phyloP scores from a whole-genome alignment of 2,888 invertebrate genomes.

The Keiferia lycopersicella region DNA sequence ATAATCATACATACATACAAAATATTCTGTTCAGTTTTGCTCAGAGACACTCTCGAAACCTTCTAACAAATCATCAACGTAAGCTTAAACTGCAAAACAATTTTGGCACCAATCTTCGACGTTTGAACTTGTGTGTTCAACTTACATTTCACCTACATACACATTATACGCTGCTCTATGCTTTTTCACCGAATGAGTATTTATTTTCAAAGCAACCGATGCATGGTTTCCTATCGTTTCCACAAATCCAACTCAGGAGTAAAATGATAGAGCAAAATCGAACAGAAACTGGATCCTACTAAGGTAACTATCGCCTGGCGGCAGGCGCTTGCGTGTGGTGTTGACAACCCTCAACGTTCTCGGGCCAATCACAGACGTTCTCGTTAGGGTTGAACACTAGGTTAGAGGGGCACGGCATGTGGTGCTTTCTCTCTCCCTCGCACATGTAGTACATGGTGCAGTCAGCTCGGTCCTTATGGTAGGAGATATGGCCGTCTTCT shows the following conservation, averaged over 20 bases:
- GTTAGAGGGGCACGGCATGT: constrained; percentile 97
- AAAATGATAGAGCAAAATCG: constrained; percentile 37
- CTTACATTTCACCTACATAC: neutral
- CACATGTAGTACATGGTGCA: constrained; percentile 98
- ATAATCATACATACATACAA: constrained; percentile 21
- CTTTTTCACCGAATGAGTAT: too few relatives aligned
- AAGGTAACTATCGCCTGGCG: constrained; percentile 60
- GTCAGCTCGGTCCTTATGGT: constrained; percentile 93
- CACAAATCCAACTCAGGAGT: too few relatives aligned
- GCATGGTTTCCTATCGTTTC: too few relatives aligned
- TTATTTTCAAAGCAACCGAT: too few relatives aligned
- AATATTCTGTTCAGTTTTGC: constrained; percentile 28
- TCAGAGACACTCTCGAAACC: neutral
- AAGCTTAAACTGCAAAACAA: neutral
- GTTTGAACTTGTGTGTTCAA: neutral
- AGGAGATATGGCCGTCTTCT: constrained; percentile 97
- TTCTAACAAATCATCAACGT: neutral
- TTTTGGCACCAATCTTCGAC: constrained; percentile 3
- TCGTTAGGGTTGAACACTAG: constrained; percentile 96
- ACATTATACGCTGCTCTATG: too few relatives aligned
- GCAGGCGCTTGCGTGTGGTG: constrained; percentile 78
- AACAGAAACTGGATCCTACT: constrained; percentile 37
- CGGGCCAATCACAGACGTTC: constrained; percentile 98
- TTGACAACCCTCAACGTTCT: constrained; percentile 93
- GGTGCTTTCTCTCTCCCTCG: constrained; percentile 96